Base-by-base conservation (phyloP, 2,888 invertebrate species). In the Lycocerus yunnanus region DNA sequence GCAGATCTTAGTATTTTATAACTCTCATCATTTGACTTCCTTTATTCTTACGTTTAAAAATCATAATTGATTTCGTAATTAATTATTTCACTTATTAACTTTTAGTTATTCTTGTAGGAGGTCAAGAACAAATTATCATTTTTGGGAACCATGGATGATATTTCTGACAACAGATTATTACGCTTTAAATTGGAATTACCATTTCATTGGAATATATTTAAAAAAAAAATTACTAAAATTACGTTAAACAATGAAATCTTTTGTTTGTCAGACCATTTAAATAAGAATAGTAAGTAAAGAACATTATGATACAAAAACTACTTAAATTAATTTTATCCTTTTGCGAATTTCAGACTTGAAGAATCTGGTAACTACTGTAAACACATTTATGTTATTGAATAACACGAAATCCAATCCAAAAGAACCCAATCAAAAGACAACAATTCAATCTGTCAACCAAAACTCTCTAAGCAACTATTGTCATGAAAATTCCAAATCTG, bases 171-270 rank as follows among this genome's bases (percentile, higher is more conserved):
- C 63, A 82, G 84, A 15, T 86, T 88, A 0, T 85, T 90, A 3
- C 79, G 84, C 10, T 93, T 92, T 83, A 88, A 88, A 76, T 87
- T 93, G 0, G 87, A 88, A 78, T 92, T 93, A 83, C 93, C 93
- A 0, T 2, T 8, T 43, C 58, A 75, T 21, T 87, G 86, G 86
- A 79, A 71, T 13, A 79, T 80, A 6, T 87, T 90, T 70, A 88
- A 88, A 63, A 93, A 92, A 0, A 88, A 88, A 78, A 83, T 93
- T 15, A 89, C 91, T 0, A 87, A 89, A 72, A 88, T 93, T 21
- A 84, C 87, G 8, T 88, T 89, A 16, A 92, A 93, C 80, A 89
- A 90, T 67, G 85, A 89, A 10, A 83, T 88, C 0, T 80, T 92
- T 18, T 93, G 93, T 82, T 86, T 88, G 63, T 92, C 91, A 75